Evolutionary conservation across 2,888 invertebrate species (phyloP).

Genomic region (Acanthococcus lagerstroemiae): DNA sequence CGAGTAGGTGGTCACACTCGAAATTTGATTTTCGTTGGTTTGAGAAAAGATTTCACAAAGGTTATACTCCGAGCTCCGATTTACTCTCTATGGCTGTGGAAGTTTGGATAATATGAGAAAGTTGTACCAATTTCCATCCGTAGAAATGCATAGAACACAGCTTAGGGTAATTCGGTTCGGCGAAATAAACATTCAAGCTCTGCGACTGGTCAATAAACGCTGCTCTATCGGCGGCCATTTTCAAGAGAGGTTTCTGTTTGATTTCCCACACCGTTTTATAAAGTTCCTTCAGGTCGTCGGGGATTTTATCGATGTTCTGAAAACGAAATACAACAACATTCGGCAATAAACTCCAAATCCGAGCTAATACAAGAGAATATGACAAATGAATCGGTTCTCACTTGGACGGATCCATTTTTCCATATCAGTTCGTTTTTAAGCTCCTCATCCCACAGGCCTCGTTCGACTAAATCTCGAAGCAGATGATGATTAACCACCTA

Average conservation of each 20-base stretch:
- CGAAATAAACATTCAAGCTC: constrained; percentile 94
- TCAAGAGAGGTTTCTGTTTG: constrained; percentile 78
- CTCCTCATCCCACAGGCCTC: constrained; percentile 83
- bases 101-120: not conserved
- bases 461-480: constrained; percentile 80
- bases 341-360: too few relatives aligned
- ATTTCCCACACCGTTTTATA: constrained; percentile 99
- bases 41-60: too few relatives aligned
- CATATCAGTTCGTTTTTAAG: constrained; percentile 92
- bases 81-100: too few relatives aligned
- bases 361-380: too few relatives aligned
- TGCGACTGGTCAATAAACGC: constrained; percentile 99
- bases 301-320: constrained; percentile 70
- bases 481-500: constrained; percentile 95
- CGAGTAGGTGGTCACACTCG: too few relatives aligned
- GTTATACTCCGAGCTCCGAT: too few relatives aligned
- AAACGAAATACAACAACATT: too few relatives aligned
- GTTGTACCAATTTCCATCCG: constrained; percentile 75
- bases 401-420: constrained; percentile 81
- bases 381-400: too few relatives aligned
- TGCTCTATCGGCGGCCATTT: constrained; percentile 96
- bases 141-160: constrained; percentile 97
- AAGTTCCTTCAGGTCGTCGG: constrained; percentile 69
- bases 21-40: too few relatives aligned
- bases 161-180: constrained; percentile 84